Evolutionary conservation across 2,888 invertebrate species (phyloP), one percentile per base, ranked within the genome.

Genomic region (Nomada ruficornis): DNA sequence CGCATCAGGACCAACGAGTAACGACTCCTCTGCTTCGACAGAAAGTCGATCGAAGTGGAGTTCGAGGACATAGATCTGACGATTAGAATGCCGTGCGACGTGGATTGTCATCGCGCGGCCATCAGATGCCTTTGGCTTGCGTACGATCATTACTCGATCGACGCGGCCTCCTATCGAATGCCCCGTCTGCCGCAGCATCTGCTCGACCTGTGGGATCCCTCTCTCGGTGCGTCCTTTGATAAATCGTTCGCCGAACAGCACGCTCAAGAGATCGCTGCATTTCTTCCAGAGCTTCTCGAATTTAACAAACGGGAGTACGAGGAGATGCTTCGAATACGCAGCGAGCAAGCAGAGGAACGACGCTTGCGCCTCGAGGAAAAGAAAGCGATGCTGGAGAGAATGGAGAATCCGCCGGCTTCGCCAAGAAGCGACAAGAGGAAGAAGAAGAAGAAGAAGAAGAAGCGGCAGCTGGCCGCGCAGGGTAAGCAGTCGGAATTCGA

Each of bases 81-180:
- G 0, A 92, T 96, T 0, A 95, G 94, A 69, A 94, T 96, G 70
- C 96, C 96, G 0, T 93, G 93, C 64, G 94, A 94, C n/a, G 94
- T 96, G n/a, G 94, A 95, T 57, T 95, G 95, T 0, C 93, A 94
- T 2, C 93, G 94, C 29, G 94, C 95, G 15, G 95, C 95, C 26
- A 95, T 96, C 13, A 94, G 96, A 29, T 95, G 95, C 0, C 94
- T 96, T 0, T 94, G 95, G 84, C 94, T 95, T 0, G 93, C 94
- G 89, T 94, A 96, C 70, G 96, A 96, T 83, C 94, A 96, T 84
- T 94, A 95, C 54, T 96, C 96, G 26, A 96, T 94, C 76, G 91
- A 91, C 18, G 93, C 94, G 65, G 81, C 78, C 1, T 92, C 94
- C 3, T 94, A 90, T 72, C 84, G 88, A n/a, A 90, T 93, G 50